These are phyloP conservation scores for Lasioglossum leucozonium DNA, from an alignment of 2,888 invertebrate species.

Conservation along the genomic window DNA sequence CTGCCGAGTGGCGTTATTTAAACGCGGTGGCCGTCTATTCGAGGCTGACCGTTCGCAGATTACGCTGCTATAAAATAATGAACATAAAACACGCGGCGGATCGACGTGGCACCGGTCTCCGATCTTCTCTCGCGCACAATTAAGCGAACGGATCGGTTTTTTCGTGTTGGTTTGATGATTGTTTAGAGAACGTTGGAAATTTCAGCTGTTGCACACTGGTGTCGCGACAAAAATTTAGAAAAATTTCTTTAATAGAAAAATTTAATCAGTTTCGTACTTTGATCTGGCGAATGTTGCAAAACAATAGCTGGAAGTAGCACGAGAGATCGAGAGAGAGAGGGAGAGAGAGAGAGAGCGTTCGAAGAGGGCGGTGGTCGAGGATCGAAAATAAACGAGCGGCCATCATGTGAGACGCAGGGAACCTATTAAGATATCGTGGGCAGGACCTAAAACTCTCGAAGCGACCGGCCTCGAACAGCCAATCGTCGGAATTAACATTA, in stretches of 20 bases:
- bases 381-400: constrained; percentile 60
- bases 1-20: constrained; percentile 75
- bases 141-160: constrained; percentile 1
- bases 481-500: constrained; percentile 78
- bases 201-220: not conserved
- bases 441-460: constrained; percentile 73
- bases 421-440: constrained; percentile 84
- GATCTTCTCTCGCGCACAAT: not conserved
- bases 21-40: constrained; percentile 79
- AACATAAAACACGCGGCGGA: constrained; percentile 77
- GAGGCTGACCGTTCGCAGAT: constrained; percentile 77
- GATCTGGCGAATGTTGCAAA: not conserved
- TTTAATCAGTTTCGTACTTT: not conserved
- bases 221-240: no score
- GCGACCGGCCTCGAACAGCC: constrained; percentile 68
- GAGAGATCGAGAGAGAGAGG: no score
- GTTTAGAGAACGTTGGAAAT: not conserved
- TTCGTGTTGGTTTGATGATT: not conserved
- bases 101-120: constrained; percentile 10
- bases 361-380: constrained; percentile 38
- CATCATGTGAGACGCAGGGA: constrained; percentile 68
- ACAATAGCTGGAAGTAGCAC: constrained; percentile 3
- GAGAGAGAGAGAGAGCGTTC: constrained; percentile 9
- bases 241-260: not conserved
- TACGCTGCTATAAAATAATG: constrained; percentile 82